Evolutionary conservation across 1,140 invertebrate species (phyloP), one percentile per base, ranked within the genome.

Genomic region (Lucilia cuprina): DNA sequence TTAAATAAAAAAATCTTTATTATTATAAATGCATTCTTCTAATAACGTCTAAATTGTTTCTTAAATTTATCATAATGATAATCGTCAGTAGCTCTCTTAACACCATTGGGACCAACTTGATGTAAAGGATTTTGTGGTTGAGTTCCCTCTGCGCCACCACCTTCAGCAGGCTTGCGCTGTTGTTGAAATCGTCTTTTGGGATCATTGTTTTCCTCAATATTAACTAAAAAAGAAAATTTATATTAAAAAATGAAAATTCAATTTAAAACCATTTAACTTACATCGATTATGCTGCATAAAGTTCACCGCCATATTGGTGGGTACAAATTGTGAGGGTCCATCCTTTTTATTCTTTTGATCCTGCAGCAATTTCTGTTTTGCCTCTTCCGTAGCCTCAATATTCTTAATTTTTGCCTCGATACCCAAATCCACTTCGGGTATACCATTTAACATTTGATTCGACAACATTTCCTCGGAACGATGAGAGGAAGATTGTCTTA

Each of bases 381-480:
- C 98, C 89, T 98, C 98, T 92, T 99, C 98, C 7, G 98, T 99
- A 8, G 97, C 97, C 94, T 99, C 98, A 87, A 99, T 99, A 91
- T 99, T 99, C 88, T 95, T 95, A 85, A 99, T 99, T 93, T 99
- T 99, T 0, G 97, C 98, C 88, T 99, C 98, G 87, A 99, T 99
- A 55, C 99, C 99, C 70, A 99, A 93, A 93, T 99, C 99, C 2
- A 99, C 97, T 94, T 99, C 99, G n/a, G 99, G 99, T 86, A 99
- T 99, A 83, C 99, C 99, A 90, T 97, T 99, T 3, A 99, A 93
- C 99, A 99, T 99, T 93, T 99, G 99, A 94, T 99, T 99, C 8
- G 98, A 99, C 86, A 99, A 94, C 97, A 99, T 99, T 92, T 99
- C 99, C 92, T 99, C 98, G 19, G 96, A 98, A 88, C 94, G 90